phyloP scores from a whole-genome alignment of 2,797 vertebrate genomes.

The Mus spretus region DNA sequence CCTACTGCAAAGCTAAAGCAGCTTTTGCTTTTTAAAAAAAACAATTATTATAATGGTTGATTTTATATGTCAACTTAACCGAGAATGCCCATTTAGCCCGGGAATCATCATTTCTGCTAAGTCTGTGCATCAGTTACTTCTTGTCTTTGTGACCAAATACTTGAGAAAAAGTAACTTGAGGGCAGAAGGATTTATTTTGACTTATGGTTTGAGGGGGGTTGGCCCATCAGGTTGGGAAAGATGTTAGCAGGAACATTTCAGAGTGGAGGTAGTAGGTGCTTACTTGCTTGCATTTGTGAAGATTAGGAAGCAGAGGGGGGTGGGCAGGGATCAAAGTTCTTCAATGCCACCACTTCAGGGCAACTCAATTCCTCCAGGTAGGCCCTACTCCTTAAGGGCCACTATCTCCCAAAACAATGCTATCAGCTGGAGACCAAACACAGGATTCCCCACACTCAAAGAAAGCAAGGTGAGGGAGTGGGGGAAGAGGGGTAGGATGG shows the following conservation, averaged over 20 bases:
- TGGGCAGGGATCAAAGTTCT: background rate
- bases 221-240: background rate
- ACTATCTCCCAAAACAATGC: background rate
- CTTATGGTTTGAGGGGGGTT: background rate
- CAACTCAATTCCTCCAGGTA: background rate
- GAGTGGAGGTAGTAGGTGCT: background rate
- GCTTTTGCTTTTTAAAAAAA: background rate
- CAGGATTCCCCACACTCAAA: background rate
- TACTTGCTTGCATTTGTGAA: background rate
- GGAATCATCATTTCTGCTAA: background rate
- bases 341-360: background rate
- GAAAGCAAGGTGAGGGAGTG: too few species aligned
- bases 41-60: background rate
- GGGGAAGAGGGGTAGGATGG: too few species aligned
- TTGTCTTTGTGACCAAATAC: background rate
- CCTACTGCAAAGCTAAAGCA: background rate
- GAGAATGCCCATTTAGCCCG: background rate
- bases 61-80: background rate
- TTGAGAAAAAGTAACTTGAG: background rate
- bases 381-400: background rate
- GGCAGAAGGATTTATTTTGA: background rate
- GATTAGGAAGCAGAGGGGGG: background rate
- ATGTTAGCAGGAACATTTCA: background rate
- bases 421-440: background rate
- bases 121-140: background rate